Percentiles rank a stretch among this genome's conserved stretches.
Conservation (phyloP, 2,113 vertebrate species). For the Thalassarche chlororhynchos region DNA sequence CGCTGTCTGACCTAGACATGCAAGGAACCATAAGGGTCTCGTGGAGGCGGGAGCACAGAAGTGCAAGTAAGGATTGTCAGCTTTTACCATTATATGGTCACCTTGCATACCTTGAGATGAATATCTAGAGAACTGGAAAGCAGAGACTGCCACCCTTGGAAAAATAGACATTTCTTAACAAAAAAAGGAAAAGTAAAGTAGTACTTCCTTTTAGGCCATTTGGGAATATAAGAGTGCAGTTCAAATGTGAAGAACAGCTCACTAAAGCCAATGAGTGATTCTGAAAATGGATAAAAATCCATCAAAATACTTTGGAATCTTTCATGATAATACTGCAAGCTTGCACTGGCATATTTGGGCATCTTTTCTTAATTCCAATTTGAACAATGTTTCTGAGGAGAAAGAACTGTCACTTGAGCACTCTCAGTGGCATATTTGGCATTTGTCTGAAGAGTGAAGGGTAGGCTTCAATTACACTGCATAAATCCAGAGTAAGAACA, state of each 20-base stretch:
- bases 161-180: background rate
- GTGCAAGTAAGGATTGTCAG: background rate
- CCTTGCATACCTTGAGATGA: background rate
- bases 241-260: background rate
- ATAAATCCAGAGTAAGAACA: background rate
- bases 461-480: background rate
- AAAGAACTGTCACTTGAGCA: background rate
- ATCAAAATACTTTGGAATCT: background rate
- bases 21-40: background rate
- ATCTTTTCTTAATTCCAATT: background rate
- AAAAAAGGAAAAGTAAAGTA: background rate
- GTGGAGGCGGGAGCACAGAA: background rate
- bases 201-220: background rate
- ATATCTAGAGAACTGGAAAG: background rate
- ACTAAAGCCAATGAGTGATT: background rate
- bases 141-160: background rate
- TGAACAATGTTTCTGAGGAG: background rate
- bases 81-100: background rate
- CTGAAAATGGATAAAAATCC: background rate
- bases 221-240: background rate
- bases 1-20: background rate
- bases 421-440: background rate
- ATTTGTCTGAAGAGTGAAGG: background rate
- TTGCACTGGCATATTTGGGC: background rate
- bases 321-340: background rate